Percentiles rank a stretch among this genome's conserved stretches.
phyloP scores from a whole-genome alignment of 2,797 vertebrate species.

The Diceros bicornis region DNA sequence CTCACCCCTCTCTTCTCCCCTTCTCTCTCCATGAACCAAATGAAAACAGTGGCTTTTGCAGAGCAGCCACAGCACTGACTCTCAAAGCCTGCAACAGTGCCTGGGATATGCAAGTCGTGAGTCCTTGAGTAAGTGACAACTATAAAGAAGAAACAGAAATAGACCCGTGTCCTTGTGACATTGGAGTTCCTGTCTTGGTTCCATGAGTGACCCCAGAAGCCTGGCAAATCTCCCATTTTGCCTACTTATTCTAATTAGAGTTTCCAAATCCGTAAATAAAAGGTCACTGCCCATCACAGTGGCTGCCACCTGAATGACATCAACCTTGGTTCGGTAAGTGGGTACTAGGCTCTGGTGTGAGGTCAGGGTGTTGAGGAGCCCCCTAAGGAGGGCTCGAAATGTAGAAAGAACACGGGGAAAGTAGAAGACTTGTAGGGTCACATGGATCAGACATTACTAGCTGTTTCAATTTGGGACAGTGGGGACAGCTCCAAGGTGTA shows the following conservation, averaged over 20 bases:
- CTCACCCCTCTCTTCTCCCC: neutral
- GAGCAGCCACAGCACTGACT: too few relatives aligned
- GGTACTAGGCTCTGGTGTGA: neutral
- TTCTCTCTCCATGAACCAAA: too few relatives aligned
- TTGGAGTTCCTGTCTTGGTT: neutral
- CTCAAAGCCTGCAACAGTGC: too few relatives aligned
- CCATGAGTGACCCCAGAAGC: neutral
- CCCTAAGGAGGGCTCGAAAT: neutral
- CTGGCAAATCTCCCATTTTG: neutral
- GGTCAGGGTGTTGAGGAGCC: neutral
- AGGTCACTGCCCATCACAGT: neutral
- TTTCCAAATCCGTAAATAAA: neutral
- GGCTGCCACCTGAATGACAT: neutral
- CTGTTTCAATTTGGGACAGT: neutral
- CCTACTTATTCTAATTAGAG: neutral
- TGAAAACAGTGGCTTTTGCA: neutral
- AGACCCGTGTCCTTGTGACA: neutral
- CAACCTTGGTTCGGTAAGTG: neutral
- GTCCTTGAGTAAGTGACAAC: neutral
- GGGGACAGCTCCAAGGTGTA: neutral
- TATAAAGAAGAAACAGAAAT: neutral
- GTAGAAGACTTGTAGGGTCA: neutral
- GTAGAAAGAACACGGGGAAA: neutral
- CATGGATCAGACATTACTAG: fast-evolving
- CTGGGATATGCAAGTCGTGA: neutral